A percentile compares a stretch with the other conserved stretches of the same genome.
Conservation (phyloP, 2,113 vertebrate species). For the Gila orcuttii region DNA sequence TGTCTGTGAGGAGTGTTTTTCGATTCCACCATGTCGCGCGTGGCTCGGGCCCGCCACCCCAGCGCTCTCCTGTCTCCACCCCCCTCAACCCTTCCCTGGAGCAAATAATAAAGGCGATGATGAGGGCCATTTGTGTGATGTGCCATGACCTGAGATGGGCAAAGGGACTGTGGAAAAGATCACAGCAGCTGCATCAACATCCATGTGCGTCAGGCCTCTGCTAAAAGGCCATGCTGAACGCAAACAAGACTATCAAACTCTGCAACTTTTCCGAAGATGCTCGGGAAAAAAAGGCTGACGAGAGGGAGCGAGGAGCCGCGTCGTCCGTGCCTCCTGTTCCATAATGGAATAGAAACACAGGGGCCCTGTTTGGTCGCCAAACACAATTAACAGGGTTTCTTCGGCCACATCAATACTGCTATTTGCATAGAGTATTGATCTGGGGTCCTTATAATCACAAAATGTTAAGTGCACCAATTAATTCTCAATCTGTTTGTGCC, state of each 20-base stretch:
- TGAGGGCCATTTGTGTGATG: conserved; percentile 68
- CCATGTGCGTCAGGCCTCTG: conserved; percentile 64
- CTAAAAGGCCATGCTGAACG: conserved; percentile 68
- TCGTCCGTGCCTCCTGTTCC: conserved; percentile 78
- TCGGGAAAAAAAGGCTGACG: conserved; percentile 33
- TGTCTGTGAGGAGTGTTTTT: conserved; percentile 43
- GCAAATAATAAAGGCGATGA: conserved; percentile 63
- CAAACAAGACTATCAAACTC: conserved; percentile 70
- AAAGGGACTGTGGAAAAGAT: conserved; percentile 52
- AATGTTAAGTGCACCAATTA: conserved; percentile 99
- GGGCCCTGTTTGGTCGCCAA: conserved; percentile 74
- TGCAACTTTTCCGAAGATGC: conserved; percentile 67
- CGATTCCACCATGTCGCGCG: background rate
- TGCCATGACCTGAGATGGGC: conserved; percentile 62
- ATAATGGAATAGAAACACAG: conserved; percentile 77
- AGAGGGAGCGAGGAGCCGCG: conserved; percentile 69
- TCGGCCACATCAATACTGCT: conserved; percentile 83
- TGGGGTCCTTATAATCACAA: conserved; percentile 92
- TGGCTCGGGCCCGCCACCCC: background rate
- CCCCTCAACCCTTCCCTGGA: conserved; percentile 8
- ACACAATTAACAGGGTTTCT: conserved; percentile 82
- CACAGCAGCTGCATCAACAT: conserved; percentile 65
- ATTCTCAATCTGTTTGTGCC: conserved; percentile 92
- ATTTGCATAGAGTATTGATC: conserved; percentile 96
- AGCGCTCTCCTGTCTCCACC: background rate